Conservation (phyloP, 2,888 invertebrate species). For the Phoenoteleia sp. region DNA sequence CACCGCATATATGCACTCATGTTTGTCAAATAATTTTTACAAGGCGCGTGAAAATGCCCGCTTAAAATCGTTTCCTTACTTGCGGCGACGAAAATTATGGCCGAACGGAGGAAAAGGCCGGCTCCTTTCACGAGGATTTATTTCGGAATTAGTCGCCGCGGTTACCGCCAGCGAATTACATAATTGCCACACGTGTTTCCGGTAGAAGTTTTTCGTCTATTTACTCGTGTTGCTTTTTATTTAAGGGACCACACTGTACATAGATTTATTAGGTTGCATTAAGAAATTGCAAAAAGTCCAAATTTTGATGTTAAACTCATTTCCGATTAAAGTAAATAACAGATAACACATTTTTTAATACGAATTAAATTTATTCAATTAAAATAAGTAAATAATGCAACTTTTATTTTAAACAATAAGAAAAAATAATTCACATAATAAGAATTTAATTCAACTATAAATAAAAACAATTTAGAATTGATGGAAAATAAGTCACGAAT, state of each 20-base stretch:
- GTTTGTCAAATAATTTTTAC: slow-evolving; percentile 66
- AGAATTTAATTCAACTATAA: no score
- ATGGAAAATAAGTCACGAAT: no score
- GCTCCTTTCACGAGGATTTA: slow-evolving; percentile 41
- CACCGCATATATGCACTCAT: slow-evolving; percentile 59
- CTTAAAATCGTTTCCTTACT: slow-evolving; percentile 61
- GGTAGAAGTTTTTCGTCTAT: slow-evolving; percentile 27
- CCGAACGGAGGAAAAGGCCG: slow-evolving; percentile 43
- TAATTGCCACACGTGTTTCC: slow-evolving; percentile 60
- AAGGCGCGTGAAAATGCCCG: slow-evolving; percentile 38
- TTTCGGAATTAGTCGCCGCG: slow-evolving; percentile 59
- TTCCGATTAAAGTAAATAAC: no score
- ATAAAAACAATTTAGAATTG: no score
- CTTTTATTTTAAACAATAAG: no score
- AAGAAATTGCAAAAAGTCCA: neutral
- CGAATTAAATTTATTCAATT: no score
- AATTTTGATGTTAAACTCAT: no score
- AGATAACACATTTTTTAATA: no score
- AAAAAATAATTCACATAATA: no score
- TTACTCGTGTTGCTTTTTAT: slow-evolving; percentile 16
- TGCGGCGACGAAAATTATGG: slow-evolving; percentile 56
- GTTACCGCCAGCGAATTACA: slow-evolving; percentile 50
- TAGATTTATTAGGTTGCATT: neutral
- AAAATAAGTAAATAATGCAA: no score
- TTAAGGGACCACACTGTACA: neutral